Evolutionary conservation across 92 coral and sea anemone genomes (phyloP), one percentile per base, ranked within the genome.

Genomic region (Metridium senile): DNA sequence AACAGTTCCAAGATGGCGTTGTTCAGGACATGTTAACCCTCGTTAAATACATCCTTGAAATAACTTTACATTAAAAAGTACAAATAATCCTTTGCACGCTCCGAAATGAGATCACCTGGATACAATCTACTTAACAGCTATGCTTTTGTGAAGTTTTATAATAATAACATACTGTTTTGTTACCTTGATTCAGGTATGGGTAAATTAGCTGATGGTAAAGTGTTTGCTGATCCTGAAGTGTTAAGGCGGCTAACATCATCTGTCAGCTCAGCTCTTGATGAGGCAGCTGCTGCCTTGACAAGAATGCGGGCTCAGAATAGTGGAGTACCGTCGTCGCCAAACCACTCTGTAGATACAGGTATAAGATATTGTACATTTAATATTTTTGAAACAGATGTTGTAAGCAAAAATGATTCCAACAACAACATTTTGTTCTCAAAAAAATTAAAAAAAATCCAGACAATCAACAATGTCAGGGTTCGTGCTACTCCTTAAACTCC

Each of bases 251-350:
- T 96, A 75, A 96, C 97, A 21, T 96, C 99, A 27, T 96, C 99
- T 18, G 97, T 96, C 61, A 96, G 99, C 69, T 93, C 98, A 82
- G 99, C 99, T 35, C 86, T 96, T 69, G 99, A 96, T 83, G 99
- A 96, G 77, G 99, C 99, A 33, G 99, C 99, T 58, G 99, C 99
- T 72, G 99, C 99, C 25, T 70, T 96, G 58, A 96, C 99, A 1
- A 83, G 97, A 74, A 96, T 96, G 99, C 89, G 99, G 84, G 89
- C 97, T 71, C 99, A 96, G 64, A 96, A 96, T 63, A 96, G 89
- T 79, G 96, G 93, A 54, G 79, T 89, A 56, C 97, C 97, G 28
- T 89, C 96, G 29, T 92, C 99, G 29, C 92, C 99, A 29, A 93
- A 93, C 66, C 91, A 87, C 62, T 72, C 96, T 61, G 68, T 87